Percentiles rank a stretch among this genome's conserved stretches.
Evolutionary conservation across 92 coral and sea anemone genomes (phyloP).

Genomic region (Epizoanthus stellaris): DNA sequence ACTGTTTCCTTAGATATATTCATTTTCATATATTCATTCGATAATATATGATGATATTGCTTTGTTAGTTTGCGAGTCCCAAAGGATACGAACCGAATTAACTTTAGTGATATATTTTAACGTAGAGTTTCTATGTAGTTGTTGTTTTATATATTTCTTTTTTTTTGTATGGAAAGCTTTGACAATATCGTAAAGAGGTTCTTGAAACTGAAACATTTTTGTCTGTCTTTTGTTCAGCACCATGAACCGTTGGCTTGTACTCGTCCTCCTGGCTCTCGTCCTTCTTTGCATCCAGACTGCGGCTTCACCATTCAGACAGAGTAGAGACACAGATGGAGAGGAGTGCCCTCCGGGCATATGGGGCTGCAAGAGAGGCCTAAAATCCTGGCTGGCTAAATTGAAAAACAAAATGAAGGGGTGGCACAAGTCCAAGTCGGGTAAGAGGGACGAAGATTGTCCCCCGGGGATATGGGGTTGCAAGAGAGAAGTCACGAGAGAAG

Average conservation of each 20-base stretch:
- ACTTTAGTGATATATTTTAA: too few relatives aligned
- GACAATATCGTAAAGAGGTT: too few relatives aligned
- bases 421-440: not conserved
- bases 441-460: constrained; percentile 11
- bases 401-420: not conserved
- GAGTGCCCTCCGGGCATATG: constrained; percentile 37
- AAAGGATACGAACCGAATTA: too few relatives aligned
- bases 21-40: too few relatives aligned
- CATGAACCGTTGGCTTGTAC: constrained; percentile 25
- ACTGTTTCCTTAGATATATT: too few relatives aligned
- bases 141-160: too few relatives aligned
- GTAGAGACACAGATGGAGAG: not conserved
- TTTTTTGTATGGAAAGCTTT: too few relatives aligned
- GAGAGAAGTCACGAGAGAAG: not conserved
- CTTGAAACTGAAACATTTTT: too few relatives aligned
- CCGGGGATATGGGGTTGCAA: constrained; percentile 8
- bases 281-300: constrained; percentile 14
- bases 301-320: not conserved
- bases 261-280: constrained; percentile 3
- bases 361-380: constrained; percentile 36
- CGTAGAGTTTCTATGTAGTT: too few relatives aligned
- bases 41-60: too few relatives aligned
- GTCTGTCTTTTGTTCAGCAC: not conserved
- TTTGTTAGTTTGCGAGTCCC: too few relatives aligned
- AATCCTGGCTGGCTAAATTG: not conserved